Evolutionary conservation across 2,797 vertebrate genomes (phyloP), one percentile per base, ranked within the genome.

Genomic region (Malurus leucopterus): DNA sequence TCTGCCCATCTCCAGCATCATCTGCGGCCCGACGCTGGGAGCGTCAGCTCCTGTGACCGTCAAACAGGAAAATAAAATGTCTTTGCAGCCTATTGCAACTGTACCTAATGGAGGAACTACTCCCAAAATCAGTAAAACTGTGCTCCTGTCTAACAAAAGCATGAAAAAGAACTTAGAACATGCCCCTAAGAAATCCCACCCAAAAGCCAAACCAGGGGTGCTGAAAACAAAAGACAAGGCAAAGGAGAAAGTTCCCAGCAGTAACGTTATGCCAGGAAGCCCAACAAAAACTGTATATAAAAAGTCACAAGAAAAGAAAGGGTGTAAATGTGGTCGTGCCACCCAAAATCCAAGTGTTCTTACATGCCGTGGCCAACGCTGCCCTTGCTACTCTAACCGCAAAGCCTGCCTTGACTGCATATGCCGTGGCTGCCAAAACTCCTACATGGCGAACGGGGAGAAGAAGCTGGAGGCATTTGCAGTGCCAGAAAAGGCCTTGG

Each of bases 381-480:
- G 99, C 96, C 99, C 99, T 94, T 99, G 99, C 96, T 99, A 99
- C 95, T 99, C 99, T 67, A 99, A 99, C 98, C 99, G 99, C 94
- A 99, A 99, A 98, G 99, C 99, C 95, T 99, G 99, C 96, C 98
- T 99, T 97, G 99, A 99, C 97, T 99, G 99, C 93, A 99, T 99
- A 98, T 99, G 99, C 97, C 98, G 99, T 65, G 99, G 99, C 96
- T 99, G 99, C 97, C 99, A 99, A 98, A 99, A 99, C 98, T 99
- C 99, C 14, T 99, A 99, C 97, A 99, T 99, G 99, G 99, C 99
- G 94, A 99, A 99, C 22, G 99, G 99, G 22, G 99, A 99, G 98
- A 99, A 99, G 97, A 99, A 99, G 97, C 97, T 99, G 96, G 99
- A 99, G 97, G 99, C 99, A 69, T 99, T 99, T 92, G 99, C 99